Conservation (phyloP, 1,140 invertebrate genomes). For the Diabrotica undecimpunctata region DNA sequence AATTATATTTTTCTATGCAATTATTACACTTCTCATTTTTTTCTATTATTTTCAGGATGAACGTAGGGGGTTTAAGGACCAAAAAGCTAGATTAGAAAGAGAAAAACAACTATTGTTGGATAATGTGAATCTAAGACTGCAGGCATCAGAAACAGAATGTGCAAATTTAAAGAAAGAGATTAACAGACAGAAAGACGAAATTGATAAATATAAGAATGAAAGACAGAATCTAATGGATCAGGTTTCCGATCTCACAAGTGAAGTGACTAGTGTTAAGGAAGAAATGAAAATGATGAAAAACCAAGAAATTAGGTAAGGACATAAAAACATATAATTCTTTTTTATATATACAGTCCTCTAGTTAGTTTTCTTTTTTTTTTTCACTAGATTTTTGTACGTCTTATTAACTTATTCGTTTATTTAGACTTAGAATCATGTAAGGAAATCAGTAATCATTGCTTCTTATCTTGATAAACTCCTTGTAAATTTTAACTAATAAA, state of each 20-base stretch:
- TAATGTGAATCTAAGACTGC: conserved; percentile 77
- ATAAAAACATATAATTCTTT: too few species aligned
- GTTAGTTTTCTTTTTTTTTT: too few species aligned
- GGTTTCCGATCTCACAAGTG: conserved; percentile 48
- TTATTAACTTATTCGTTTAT: too few species aligned
- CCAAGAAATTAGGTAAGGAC: conserved; percentile 35
- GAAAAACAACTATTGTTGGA: conserved; percentile 84
- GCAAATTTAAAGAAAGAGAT: conserved; percentile 74
- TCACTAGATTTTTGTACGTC: too few species aligned
- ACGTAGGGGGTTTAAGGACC: conserved; percentile 77
- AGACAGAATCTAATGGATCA: conserved; percentile 51
- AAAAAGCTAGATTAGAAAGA: conserved; percentile 73
- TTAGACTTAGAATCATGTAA: too few species aligned
- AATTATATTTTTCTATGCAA: too few species aligned
- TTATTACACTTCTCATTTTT: neutral
- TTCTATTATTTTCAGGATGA: conserved; percentile 59
- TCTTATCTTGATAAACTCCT: too few species aligned
- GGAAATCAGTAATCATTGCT: too few species aligned
- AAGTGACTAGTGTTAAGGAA: conserved; percentile 43
- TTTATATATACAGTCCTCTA: neutral
- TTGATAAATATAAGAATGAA: conserved; percentile 49
- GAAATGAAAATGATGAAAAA: conserved; percentile 38
- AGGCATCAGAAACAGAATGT: conserved; percentile 75
- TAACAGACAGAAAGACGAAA: conserved; percentile 43
- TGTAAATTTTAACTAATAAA: too few species aligned